Evolutionary conservation across 2,113 vertebrate species (phyloP).

Genomic region (zebrafish (Danio rerio)): DNA sequence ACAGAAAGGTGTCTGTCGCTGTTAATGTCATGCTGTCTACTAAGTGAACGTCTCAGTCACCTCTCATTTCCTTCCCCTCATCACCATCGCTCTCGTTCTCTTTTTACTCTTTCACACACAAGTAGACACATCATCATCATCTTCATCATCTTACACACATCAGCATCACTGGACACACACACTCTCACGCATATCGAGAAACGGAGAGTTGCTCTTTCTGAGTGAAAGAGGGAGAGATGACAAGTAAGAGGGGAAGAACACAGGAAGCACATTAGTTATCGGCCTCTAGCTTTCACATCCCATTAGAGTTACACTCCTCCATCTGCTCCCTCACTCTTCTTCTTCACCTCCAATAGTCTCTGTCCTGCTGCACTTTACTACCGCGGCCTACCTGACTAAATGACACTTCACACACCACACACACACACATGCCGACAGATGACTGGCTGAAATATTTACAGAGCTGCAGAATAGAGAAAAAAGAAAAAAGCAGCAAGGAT

Average conservation of each 20-base stretch:
- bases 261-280: slow-evolving; percentile 95
- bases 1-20: slow-evolving; percentile 56
- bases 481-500: slow-evolving; percentile 64
- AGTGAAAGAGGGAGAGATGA: slow-evolving; percentile 76
- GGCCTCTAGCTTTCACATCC: slow-evolving; percentile 81
- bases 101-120: slow-evolving; percentile 43
- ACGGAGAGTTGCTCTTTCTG: slow-evolving; percentile 75
- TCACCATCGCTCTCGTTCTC: slow-evolving; percentile 12
- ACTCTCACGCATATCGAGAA: slow-evolving; percentile 53
- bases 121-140: slow-evolving; percentile 75
- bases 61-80: slow-evolving; percentile 63
- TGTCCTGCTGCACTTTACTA: slow-evolving; percentile 84
- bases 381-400: slow-evolving; percentile 86
- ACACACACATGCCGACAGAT: slow-evolving; percentile 83
- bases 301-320: slow-evolving; percentile 70
- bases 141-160: slow-evolving; percentile 39
- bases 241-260: slow-evolving; percentile 85
- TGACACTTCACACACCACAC: slow-evolving; percentile 83
- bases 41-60: slow-evolving; percentile 78
- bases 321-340: slow-evolving; percentile 48
- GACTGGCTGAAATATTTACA: slow-evolving; percentile 96
- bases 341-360: slow-evolving; percentile 67
- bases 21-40: slow-evolving; percentile 71
- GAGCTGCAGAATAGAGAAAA: slow-evolving; percentile 77
- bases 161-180: slow-evolving; percentile 16